Base-by-base conservation (phyloP, 2,888 invertebrate genomes). In the Campaea margaritaria region DNA sequence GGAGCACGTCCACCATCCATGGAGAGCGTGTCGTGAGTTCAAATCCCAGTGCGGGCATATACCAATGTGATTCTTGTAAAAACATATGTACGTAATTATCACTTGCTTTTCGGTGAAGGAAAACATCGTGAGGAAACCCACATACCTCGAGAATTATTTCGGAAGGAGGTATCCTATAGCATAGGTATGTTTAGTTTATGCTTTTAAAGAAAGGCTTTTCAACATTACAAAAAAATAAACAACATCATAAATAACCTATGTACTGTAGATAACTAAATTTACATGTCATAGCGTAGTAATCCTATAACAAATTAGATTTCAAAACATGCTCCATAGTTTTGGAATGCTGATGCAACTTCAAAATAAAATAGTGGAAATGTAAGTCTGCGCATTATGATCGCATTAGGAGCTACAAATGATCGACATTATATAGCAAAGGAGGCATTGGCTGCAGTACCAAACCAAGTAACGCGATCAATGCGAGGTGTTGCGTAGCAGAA, bases 401-500 rank as follows among this genome's bases (percentile, higher is more conserved):
- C 62, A 61, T 67, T 65, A 67, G 46, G 45, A 56, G 28, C 28
- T 44, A 44, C 54, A 54, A 54, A 36, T 39, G 14, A 28, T 39
- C 14, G 27, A 14, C 42, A 47, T 55, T 51, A 61, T 14, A 31
- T 21, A 16, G 51, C 36, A 45, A 42, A 46, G 57, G 21, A 58
- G 41, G 57, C 45, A 65, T 48, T 47, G 42, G 44, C 48, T 39
- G 50, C 53, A 39, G 59, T 62, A 59, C 72, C 68, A n/a, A 60
- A 59, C 72, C 68, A 68, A 75, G 70, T 73, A 75, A 72, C 73
- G 64, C 70, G 74, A 76, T 67, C 68, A 83, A 86, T 86, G 81
- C 88, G 85, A 88, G 82, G 76, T 82, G 79, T 90, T 91, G 89
- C 89, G 86, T 73, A 84, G 87, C 76, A 64, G 65, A 65, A 70